Evolutionary conservation across 2,888 invertebrate species (phyloP).

Genomic region (Drosophila algonquin): DNA sequence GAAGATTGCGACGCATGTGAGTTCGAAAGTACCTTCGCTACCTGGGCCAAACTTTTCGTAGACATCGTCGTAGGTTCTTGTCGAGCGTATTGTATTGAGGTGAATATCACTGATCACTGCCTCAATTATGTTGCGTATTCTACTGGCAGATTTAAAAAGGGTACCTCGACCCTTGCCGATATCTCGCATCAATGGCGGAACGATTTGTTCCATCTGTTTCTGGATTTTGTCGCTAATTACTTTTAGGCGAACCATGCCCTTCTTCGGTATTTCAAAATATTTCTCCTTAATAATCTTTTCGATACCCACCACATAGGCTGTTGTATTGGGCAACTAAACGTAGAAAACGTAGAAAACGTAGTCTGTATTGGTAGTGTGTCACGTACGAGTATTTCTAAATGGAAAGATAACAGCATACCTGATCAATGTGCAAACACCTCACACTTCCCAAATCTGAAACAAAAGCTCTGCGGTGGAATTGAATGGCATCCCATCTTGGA

Average conservation of each 20-base stretch:
- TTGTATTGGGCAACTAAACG: slow-evolving; percentile 45
- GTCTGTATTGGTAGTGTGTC: slow-evolving; percentile 8
- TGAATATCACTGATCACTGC: slow-evolving; percentile 45
- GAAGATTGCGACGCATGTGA: not conserved
- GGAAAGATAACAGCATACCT: slow-evolving; percentile 79
- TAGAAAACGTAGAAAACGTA: not conserved
- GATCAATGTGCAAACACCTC: no score
- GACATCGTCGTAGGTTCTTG: slow-evolving; percentile 55
- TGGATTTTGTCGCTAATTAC: slow-evolving; percentile 20
- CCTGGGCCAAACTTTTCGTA: slow-evolving; percentile 41
- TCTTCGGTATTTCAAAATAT: slow-evolving; percentile 18
- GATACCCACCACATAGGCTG: slow-evolving; percentile 19
- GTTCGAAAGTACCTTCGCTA: slow-evolving; percentile 9
- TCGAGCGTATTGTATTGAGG: slow-evolving; percentile 27
- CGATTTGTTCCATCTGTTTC: not conserved
- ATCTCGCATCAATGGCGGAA: slow-evolving; percentile 30
- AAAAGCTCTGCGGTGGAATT: not conserved
- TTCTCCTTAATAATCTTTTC: slow-evolving; percentile 11
- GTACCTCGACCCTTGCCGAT: slow-evolving; percentile 6
- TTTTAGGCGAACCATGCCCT: slow-evolving; percentile 17
- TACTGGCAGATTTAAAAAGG: slow-evolving; percentile 21
- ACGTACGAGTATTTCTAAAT: no score
- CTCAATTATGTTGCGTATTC: slow-evolving; percentile 28
- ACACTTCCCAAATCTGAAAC: not conserved
- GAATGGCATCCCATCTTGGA: fast-evolving